Percentiles rank a stretch among this genome's conserved stretches.
phyloP scores from a whole-genome alignment of 2,888 invertebrate species.

The Allygus modestus region DNA sequence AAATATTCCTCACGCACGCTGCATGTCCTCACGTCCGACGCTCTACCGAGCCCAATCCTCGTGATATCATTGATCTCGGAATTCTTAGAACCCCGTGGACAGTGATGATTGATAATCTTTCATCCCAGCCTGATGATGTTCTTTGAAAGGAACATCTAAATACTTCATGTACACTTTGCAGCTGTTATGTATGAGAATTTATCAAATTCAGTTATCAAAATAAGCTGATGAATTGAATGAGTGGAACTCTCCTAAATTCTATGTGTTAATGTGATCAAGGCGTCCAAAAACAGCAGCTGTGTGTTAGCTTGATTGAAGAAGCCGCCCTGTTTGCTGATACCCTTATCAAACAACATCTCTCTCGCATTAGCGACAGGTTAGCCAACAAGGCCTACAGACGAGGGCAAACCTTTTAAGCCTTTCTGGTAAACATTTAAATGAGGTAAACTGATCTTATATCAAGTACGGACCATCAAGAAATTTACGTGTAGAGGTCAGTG shows the following conservation, averaged over 20 bases:
- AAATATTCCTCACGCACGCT: conserved; percentile 9
- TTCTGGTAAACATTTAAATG: too few relatives aligned
- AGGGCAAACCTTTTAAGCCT: neutral
- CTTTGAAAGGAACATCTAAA: too few relatives aligned
- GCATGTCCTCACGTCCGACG: neutral
- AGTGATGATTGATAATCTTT: neutral
- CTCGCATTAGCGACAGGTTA: neutral
- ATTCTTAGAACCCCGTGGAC: neutral
- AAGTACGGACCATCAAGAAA: too few relatives aligned
- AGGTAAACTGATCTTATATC: too few relatives aligned
- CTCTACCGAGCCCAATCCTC: neutral
- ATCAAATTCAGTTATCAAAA: too few relatives aligned
- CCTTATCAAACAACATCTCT: conserved; percentile 1
- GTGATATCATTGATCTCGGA: neutral
- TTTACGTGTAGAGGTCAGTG: too few relatives aligned
- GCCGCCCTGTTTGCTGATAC: neutral
- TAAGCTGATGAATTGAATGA: too few relatives aligned
- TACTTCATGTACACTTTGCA: too few relatives aligned
- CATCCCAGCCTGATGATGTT: too few relatives aligned
- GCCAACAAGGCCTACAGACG: neutral
- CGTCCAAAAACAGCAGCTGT: neutral
- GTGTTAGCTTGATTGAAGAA: neutral
- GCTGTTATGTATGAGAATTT: too few relatives aligned
- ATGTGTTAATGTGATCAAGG: too few relatives aligned
- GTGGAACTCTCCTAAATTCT: too few relatives aligned